Base-by-base conservation (phyloP, 2,113 vertebrate genomes). In the Ifrita kowaldi region DNA sequence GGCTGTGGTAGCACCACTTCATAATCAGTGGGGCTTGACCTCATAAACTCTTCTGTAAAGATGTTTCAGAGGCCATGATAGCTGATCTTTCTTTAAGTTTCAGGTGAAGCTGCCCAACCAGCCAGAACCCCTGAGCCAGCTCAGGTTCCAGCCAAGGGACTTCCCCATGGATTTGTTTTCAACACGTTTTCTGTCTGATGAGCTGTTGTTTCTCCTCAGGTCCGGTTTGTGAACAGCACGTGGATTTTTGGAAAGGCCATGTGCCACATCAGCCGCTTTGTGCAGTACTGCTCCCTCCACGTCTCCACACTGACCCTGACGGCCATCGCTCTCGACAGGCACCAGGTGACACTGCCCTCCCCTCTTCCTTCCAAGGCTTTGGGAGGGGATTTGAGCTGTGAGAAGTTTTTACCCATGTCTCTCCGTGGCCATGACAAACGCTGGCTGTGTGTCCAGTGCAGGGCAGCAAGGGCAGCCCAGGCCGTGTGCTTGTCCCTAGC, bases 221-320 rank as follows among this genome's bases (percentile, higher is more conserved):
- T 97, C 24, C 95, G 92, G 16, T 97, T 98, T 88, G 95, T 98
- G 83, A 93, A 96, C 93, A 97, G 97, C 96, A 95, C 97, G 0
- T 98, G 97, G 97, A 1, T 98, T 13, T 98, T 97, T 63, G 97
- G 97, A 3, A 97, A 95, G 88, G 81, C 92, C 71, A 97, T 97
- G 97, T 98, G 98, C n/a, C 97, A 98, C 37, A 6, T 97, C 89
- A 97, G 97, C 93, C 89, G 93, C 75, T 98, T 98, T 0, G 97
- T 95, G 57, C 97, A 97, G 91, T 97, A 98, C 92, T 97, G 97
- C 87, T 98, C 98, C 55, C 93, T 98, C 7, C 98, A 98, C 0
- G 96, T 98, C 39, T 98, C 97, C 50, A 96, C 97, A 0, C 93
- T 98, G 64, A 97, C 97, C 15, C 87, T 98, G 56, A 97, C 93